Conservation (phyloP, 35 echinoderm and acorn worm species). For the Chiridota heheva region DNA sequence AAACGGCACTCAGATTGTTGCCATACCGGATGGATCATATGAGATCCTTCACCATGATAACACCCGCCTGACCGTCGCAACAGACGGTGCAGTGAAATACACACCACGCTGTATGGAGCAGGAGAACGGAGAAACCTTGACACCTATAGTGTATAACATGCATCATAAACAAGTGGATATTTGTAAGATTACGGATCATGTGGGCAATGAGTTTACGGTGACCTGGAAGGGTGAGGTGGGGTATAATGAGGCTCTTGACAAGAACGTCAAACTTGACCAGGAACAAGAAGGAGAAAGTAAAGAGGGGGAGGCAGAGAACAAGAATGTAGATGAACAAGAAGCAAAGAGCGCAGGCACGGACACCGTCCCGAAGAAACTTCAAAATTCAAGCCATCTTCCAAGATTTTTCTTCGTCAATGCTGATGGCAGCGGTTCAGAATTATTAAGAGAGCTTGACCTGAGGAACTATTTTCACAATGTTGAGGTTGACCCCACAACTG, state of each 20-base stretch:
- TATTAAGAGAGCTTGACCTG: conserved; percentile 69
- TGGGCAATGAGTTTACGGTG: conserved; percentile 66
- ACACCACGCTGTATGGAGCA: conserved; percentile 45
- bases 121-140: conserved; percentile 6
- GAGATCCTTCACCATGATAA: conserved; percentile 89
- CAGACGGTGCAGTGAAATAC: conserved; percentile 62
- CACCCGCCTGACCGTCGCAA: conserved; percentile 58
- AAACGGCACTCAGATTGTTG: conserved; percentile 80
- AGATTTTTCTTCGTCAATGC: conserved; percentile 86
- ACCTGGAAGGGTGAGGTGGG: conserved; percentile 76
- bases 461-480: conserved; percentile 54
- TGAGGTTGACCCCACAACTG: conserved; percentile 77
- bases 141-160: conserved; percentile 56
- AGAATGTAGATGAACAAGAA: conserved; percentile 35
- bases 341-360: neutral
- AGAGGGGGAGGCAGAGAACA: conserved; percentile 12
- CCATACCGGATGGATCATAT: conserved; percentile 93
- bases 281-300: conserved; percentile 36
- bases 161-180: conserved; percentile 60
- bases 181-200: conserved; percentile 53
- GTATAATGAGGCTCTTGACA: conserved; percentile 2
- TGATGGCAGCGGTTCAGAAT: conserved; percentile 90
- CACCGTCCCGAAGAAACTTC: neutral
- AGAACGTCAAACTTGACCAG: neutral
- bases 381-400: conserved; percentile 30